Evolutionary conservation across 2,113 vertebrate species (phyloP).

Genomic region (Aegypius monachus): DNA sequence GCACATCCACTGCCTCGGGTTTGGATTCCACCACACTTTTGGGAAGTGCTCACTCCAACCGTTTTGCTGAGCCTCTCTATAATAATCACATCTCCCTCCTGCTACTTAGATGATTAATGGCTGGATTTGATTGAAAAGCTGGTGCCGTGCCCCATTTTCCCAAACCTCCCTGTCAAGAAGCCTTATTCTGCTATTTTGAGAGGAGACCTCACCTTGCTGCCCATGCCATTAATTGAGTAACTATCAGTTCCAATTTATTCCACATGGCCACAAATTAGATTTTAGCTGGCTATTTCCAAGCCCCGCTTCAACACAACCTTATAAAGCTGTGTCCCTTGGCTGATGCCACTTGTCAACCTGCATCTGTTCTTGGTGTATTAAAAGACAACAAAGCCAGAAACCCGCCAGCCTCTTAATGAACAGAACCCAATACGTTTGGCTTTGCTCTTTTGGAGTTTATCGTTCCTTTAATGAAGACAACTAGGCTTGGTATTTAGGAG

Average conservation of each 20-base stretch:
- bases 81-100: background rate
- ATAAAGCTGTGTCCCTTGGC: slow-evolving; percentile 36
- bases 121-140: slow-evolving; percentile 11
- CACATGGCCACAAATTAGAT: slow-evolving; percentile 64
- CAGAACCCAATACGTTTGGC: background rate
- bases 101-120: slow-evolving; percentile 18
- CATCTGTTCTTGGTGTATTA: slow-evolving; percentile 41
- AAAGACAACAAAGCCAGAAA: slow-evolving; percentile 36
- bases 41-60: background rate
- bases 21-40: background rate
- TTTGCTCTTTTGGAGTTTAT: background rate
- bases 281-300: slow-evolving; percentile 48
- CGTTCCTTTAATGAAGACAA: background rate
- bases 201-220: slow-evolving; percentile 27
- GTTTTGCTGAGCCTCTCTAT: background rate
- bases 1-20: background rate
- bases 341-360: slow-evolving; percentile 44
- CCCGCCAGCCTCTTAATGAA: background rate
- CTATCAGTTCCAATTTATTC: slow-evolving; percentile 57
- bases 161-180: background rate
- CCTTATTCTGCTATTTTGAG: slow-evolving; percentile 26
- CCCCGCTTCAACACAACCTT: slow-evolving; percentile 16
- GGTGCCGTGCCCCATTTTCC: background rate
- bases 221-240: slow-evolving; percentile 55
- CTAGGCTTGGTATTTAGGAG: background rate